Evolutionary conservation across 2,888 invertebrate species (phyloP).

Genomic region (Limnephilus lunatus): DNA sequence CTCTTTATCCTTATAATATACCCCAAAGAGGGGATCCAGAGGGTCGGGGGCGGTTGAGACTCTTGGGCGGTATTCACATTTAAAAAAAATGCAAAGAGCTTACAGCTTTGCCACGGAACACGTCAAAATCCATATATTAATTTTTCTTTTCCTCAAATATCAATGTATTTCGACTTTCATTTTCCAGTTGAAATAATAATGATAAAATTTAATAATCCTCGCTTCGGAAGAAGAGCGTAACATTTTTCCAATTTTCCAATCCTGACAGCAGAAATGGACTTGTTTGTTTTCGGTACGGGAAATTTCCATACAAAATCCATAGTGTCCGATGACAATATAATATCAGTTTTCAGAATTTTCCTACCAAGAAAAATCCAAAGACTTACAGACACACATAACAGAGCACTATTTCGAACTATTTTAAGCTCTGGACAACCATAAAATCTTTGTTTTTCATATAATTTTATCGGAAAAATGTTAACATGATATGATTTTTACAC

Average conservation of each 20-base stretch:
- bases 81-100: background rate
- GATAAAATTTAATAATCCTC: background rate
- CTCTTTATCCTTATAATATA: too few relatives aligned
- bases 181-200: background rate
- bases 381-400: background rate
- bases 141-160: background rate
- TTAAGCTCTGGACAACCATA: too few relatives aligned
- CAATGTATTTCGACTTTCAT: background rate
- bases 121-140: background rate
- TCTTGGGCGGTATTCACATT: background rate
- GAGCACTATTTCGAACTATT: background rate
- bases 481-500: too few relatives aligned
- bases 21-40: too few relatives aligned
- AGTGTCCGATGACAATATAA: too few relatives aligned
- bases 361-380: background rate
- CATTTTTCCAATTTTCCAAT: background rate
- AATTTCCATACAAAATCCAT: background rate
- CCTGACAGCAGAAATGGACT: background rate
- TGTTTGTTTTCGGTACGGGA: background rate
- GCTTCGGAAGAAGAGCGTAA: background rate
- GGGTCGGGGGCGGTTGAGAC: background rate
- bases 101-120: background rate
- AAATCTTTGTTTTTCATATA: too few relatives aligned
- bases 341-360: background rate
- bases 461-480: too few relatives aligned